Base-by-base conservation (phyloP, 2,113 vertebrate genomes). In the Periophthalmus modestus region DNA sequence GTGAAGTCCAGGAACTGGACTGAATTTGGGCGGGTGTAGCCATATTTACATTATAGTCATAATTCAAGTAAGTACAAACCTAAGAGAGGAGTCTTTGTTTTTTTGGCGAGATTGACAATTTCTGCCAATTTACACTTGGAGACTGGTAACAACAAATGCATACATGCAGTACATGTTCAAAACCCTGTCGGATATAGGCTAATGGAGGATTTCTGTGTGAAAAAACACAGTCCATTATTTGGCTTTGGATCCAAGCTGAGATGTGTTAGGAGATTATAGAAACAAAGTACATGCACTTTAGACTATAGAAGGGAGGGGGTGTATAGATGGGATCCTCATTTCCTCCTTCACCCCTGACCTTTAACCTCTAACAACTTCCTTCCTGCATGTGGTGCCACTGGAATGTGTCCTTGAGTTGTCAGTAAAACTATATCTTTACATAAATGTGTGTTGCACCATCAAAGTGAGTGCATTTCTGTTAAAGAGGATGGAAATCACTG, bases 311-410 rank as follows among this genome's bases (percentile, higher is more conserved):
- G 7, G 21, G 16, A 61, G 39, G 59, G 69, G 36, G 57, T 46
- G 57, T 67, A 66, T 33, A 59, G 66, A 79, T 75, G 87, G 61
- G 75, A 74, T 77, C 77, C 74, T 84, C 71, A 82, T 86, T 87
- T 88, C 76, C 82, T 75, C 47, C 48, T 58, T 78, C 66, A 80
- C 59, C 74, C 70, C 73, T 82, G 77, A 87, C 83, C 79, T 80
- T 21, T 79, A 11, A 82, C 77, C 78, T 81, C 63, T 61, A 80
- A 85, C 80, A 78, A 81, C 83, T 82, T 89, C 87, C 85, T 83
- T 54, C 48, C 68, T 67, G 54, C 52, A 39, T 28, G 43, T 23
- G 74, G 57, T 39, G 75, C 16, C 33, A 39, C 75, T 79, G 79
- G 82, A 82, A 74, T 81, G 77, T 66, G 71, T 72, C 0, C 72